Evolutionary conservation across 2,113 vertebrate species (phyloP).

Genomic region (Enhydra lutris): DNA sequence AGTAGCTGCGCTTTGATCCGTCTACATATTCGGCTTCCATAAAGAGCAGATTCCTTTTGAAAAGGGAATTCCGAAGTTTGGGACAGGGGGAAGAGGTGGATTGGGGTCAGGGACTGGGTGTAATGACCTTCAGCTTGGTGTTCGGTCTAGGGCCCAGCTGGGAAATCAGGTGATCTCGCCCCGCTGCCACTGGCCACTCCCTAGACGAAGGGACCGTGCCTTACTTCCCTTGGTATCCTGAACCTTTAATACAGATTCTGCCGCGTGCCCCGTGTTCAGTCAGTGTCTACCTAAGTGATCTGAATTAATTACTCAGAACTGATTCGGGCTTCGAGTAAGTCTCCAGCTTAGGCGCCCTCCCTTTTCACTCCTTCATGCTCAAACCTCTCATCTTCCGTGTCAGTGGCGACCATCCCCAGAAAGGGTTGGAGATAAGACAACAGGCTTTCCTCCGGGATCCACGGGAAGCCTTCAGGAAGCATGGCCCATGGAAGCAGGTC

Average conservation of each 20-base stretch:
- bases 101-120: no score
- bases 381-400: not conserved
- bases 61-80: not conserved
- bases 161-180: not conserved
- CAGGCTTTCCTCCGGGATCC: not conserved
- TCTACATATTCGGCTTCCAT: not conserved
- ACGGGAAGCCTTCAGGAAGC: not conserved
- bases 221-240: not conserved
- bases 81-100: not conserved
- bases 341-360: not conserved
- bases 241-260: not conserved
- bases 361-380: not conserved
- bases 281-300: not conserved
- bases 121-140: not conserved
- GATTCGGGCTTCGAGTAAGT: not conserved
- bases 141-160: not conserved
- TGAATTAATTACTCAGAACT: not conserved
- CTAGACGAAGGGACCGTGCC: not conserved
- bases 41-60: not conserved
- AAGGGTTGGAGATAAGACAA: not conserved
- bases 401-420: not conserved
- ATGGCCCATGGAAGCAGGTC: rapidly evolving
- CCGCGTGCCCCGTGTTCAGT: rapidly evolving
- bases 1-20: no score
- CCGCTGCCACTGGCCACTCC: no score